Evolutionary conservation across 2,797 vertebrate genomes (phyloP).

Genomic region (Platalea minor): DNA sequence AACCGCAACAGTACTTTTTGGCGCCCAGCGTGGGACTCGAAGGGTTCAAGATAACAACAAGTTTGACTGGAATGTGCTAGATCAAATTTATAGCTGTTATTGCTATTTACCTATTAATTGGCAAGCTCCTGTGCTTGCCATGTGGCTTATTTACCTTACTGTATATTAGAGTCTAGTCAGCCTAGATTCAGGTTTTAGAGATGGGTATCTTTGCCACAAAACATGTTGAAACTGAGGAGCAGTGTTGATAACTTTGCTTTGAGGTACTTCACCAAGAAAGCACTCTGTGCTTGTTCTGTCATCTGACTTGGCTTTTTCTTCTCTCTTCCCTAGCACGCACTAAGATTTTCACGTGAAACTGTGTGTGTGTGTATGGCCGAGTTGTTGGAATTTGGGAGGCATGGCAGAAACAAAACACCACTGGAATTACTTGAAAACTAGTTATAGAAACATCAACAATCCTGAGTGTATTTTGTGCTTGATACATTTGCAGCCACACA

Average conservation of each 20-base stretch:
- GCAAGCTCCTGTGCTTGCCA: no score
- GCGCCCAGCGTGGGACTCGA: no score
- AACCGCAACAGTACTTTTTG: no score
- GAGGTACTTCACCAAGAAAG: not conserved
- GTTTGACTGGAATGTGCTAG: no score
- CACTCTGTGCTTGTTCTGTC: not conserved
- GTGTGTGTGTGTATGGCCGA: not conserved
- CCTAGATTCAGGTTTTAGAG: not conserved
- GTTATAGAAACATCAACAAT: not conserved
- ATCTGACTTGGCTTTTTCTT: not conserved
- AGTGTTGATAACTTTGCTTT: not conserved
- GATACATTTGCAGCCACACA: not conserved
- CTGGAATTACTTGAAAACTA: not conserved
- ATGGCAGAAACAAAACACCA: not conserved
- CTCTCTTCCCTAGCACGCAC: not conserved
- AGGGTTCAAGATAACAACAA: no score
- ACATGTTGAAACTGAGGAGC: not conserved
- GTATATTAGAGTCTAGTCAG: no score
- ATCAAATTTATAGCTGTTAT: no score
- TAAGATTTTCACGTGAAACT: not conserved
- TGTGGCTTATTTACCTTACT: no score
- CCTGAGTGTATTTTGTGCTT: not conserved
- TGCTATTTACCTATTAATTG: no score
- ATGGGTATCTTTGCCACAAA: not conserved
- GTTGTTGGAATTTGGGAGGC: not conserved